Evolutionary conservation across 1,140 invertebrate genomes (phyloP).

Genomic region (Sarcophaga bullata): DNA sequence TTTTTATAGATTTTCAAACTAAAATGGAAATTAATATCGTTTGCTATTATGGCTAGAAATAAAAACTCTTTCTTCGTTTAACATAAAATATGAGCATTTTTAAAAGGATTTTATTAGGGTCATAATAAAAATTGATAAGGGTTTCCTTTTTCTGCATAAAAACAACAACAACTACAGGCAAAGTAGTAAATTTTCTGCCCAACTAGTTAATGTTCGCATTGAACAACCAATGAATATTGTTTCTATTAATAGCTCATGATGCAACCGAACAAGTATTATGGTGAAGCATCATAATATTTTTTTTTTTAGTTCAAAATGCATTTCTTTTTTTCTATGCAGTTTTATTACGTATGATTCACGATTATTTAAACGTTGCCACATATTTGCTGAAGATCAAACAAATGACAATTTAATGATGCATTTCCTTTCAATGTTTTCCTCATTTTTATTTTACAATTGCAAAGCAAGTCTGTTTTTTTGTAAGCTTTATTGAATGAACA

Average conservation of each 20-base stretch:
- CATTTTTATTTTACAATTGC: neutral
- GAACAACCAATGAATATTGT: neutral
- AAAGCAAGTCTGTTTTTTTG: neutral
- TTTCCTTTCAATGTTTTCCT: neutral
- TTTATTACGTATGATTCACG: constrained; percentile 9
- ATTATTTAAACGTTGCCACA: constrained; percentile 3
- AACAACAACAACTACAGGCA: too few relatives aligned
- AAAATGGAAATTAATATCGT: too few relatives aligned
- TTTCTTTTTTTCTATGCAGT: too few relatives aligned
- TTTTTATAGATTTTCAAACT: too few relatives aligned
- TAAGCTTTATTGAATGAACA: neutral
- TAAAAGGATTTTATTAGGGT: constrained; percentile 18
- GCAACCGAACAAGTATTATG: too few relatives aligned
- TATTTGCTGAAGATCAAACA: constrained; percentile 16
- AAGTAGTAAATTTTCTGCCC: neutral
- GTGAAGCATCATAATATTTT: too few relatives aligned
- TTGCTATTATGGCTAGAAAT: neutral
- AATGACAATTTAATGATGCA: constrained; percentile 26
- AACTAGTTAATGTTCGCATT: too few relatives aligned
- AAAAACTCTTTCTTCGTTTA: neutral
- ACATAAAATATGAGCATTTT: neutral
- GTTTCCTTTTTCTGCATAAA: neutral
- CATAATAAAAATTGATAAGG: constrained; percentile 16
- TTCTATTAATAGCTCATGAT: neutral
- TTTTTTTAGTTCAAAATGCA: too few relatives aligned